Evolutionary conservation across 1,140 invertebrate species (phyloP), one percentile per base, ranked within the genome.

Genomic region (Drosophila grimshawi): DNA sequence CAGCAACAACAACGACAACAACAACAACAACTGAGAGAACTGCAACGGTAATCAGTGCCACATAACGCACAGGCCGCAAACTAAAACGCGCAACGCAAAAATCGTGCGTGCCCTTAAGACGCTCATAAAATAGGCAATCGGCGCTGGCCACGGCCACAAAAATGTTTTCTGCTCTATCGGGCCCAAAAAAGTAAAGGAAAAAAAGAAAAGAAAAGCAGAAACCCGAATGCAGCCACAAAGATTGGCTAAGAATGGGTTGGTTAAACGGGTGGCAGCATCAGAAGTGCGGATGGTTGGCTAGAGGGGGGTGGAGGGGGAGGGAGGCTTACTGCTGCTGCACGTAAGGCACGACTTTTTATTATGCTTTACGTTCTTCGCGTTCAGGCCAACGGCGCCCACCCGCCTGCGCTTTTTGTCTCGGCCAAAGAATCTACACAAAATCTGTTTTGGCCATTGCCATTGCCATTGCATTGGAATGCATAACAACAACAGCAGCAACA

Each of bases 341-440:
- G 82, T 86, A 88, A 86, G 80, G 82, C 82, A 86, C 82, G 82
- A 86, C 80, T 86, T 86, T 88, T 86, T 86, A 86, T 86, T 82
- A 86, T 86, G 83, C 83, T 86, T 86, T 88, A 88, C 82, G 82
- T 82, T 86, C 79, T 45, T 68, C 76, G 76, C 75, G 66, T 76
- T 81, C 67, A 65, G 82, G 82, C 82, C 82, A 86, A 72, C 82
- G 82, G 82, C 82, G 82, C 82, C 82, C 82, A 86, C 82, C 82
- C 82, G 82, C 82, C 82, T 86, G 82, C 82, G 82, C 75, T 81
- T 81, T 81, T 86, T 81, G 66, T 78, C 52, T 70, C 27, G 64
- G 45, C 52, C 49, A 52, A 53, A 39, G 67, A 76, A 80, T 76
- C 80, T 65, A 45, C 59, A 76, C 56, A 76, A 83, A 85, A 83